A percentile compares a stretch with the other conserved stretches of the same genome.
These are phyloP conservation scores for Tenrec ecaudatus DNA, from an alignment of 2,113 vertebrate species.

Conservation along the genomic window DNA sequence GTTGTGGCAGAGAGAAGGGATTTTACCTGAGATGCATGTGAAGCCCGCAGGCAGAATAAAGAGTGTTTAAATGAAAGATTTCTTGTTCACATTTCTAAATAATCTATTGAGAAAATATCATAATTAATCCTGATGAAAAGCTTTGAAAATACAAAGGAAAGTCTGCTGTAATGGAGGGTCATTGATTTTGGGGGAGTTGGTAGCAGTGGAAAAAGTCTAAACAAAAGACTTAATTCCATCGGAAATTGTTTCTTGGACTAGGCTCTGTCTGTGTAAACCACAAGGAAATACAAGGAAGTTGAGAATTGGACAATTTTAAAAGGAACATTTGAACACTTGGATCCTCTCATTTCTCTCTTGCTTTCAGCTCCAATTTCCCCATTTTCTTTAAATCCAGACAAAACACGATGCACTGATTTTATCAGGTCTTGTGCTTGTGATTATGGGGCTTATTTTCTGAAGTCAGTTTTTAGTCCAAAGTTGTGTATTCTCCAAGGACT, in stretches of 20 bases:
- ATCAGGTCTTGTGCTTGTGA: not conserved
- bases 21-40: constrained; percentile 54
- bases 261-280: constrained; percentile 36
- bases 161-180: not conserved
- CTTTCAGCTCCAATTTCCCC: constrained; percentile 34
- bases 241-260: constrained; percentile 63
- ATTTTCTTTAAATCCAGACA: constrained; percentile 65
- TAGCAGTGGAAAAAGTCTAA: constrained; percentile 58
- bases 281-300: not conserved
- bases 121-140: not conserved
- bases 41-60: constrained; percentile 21
- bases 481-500: constrained; percentile 17
- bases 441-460: constrained; percentile 9
- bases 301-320: constrained; percentile 56
- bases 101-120: not conserved
- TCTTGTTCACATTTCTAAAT: constrained; percentile 26
- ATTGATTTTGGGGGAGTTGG: not conserved
- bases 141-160: constrained; percentile 41
- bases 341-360: constrained; percentile 29
- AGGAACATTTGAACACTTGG: constrained; percentile 56
- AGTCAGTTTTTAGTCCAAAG: not conserved
- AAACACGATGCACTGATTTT: constrained; percentile 28
- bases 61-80: not conserved
- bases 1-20: not conserved
- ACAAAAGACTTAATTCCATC: constrained; percentile 61